These are phyloP conservation scores for Thalassarche chlororhynchos DNA, from an alignment of 2,113 vertebrate species.

Conservation along the genomic window DNA sequence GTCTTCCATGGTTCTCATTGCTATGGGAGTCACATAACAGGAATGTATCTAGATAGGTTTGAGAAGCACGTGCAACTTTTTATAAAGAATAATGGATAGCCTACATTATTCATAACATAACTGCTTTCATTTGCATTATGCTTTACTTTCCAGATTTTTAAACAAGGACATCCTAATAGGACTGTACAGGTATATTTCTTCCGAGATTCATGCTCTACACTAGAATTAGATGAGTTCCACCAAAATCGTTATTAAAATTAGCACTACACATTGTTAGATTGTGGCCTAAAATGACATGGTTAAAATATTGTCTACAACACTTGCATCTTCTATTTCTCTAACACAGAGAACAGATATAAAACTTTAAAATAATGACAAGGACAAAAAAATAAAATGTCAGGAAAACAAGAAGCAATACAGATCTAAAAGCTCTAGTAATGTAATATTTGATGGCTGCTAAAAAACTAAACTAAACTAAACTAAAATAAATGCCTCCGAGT, in stretches of 20 bases:
- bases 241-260: slow-evolving; percentile 28
- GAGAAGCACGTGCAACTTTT: slow-evolving; percentile 43
- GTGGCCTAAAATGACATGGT: neutral
- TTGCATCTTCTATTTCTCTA: neutral
- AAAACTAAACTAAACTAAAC: neutral
- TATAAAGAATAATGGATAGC: slow-evolving; percentile 40
- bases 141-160: slow-evolving; percentile 52
- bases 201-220: neutral
- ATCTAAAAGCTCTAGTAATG: neutral
- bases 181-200: slow-evolving; percentile 5
- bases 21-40: neutral
- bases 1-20: neutral
- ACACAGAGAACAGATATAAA: neutral
- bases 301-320: neutral
- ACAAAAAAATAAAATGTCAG: neutral
- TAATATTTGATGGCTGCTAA: neutral
- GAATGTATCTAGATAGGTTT: neutral
- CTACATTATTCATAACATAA: slow-evolving; percentile 59
- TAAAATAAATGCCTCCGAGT: neutral
- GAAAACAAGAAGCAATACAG: neutral
- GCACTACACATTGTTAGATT: neutral
- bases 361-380: neutral
- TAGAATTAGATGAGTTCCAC: slow-evolving; percentile 6
- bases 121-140: slow-evolving; percentile 56
- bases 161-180: slow-evolving; percentile 48